Evolutionary conservation across 1,140 invertebrate genomes (phyloP), one percentile per base, ranked within the genome.

Genomic region (Trinorchestia longiramus): DNA sequence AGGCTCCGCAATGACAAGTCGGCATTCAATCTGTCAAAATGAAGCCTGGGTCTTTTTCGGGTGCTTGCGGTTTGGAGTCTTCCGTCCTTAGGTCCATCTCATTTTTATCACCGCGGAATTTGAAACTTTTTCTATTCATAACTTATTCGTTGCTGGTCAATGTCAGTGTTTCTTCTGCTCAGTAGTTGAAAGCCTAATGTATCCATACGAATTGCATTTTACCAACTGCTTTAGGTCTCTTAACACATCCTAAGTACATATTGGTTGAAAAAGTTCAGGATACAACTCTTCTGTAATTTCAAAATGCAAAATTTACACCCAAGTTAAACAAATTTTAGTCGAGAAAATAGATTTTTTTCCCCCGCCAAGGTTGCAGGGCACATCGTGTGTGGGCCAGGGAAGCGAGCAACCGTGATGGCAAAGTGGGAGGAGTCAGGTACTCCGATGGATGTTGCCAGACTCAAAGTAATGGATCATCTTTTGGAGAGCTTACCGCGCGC

Each of bases 381-480:
- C 92, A 40, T 94, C 92, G 92, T 94, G 92, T 94, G 92, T 94
- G 92, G 88, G 92, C 92, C 43, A 11, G 40, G 6, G 43, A 17
- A 44, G 44, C 43, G 41, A 44, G 92, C 92, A 94, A 40, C 92
- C 92, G 92, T 94, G 92, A 94, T 94, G 88, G 88, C 41, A 77
- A 43, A 91, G 92, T 94, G 92, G 92, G 92, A 42, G 92, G 92
- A n/a, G 92, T 43, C 40, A 15, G 11, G 92, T 1, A 1, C 36
- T 11, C 62, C 92, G 43, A 94, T 94, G 92, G 92, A 94, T 94
- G 92, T 94, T 94, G 92, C 92, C 92, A 94, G 92, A 45, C 92
- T 43, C 44, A 77, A 77, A 77, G 88, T 94, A 94, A 44, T 94
- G 92, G 44, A 94, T 94, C 92, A 94, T 94, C 92, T 94, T 94